Evolutionary conservation across 1,140 invertebrate species (phyloP).

Genomic region (Drosophila subpulchrella): DNA sequence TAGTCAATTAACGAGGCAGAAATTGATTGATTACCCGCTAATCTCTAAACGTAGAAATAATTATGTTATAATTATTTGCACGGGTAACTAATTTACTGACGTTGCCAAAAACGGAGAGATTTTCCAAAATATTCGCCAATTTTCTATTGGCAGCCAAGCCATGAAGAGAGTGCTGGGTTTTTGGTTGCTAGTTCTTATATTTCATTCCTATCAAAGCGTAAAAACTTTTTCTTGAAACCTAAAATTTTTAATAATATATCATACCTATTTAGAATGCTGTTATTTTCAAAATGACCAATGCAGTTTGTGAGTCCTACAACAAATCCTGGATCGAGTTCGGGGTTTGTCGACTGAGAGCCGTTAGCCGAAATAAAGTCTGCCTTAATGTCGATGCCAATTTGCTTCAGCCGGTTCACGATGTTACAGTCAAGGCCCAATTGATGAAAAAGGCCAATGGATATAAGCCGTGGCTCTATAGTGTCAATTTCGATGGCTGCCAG

Average conservation of each 20-base stretch:
- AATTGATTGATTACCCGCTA: conserved; percentile 36
- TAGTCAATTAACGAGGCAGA: conserved; percentile 14
- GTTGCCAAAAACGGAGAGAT: not conserved
- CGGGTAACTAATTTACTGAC: conserved; percentile 18
- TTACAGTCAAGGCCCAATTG: conserved; percentile 33
- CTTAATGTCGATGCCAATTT: conserved; percentile 45
- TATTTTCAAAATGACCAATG: conserved; percentile 57
- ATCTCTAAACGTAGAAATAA: conserved; percentile 3
- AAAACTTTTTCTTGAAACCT: not conserved
- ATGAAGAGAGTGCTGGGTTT: conserved; percentile 17
- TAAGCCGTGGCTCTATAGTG: conserved; percentile 58
- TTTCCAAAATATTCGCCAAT: not conserved
- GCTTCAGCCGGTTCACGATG: conserved; percentile 37
- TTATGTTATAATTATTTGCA: conserved; percentile 11
- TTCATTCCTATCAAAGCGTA: conserved; percentile 12
- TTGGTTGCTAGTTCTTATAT: conserved; percentile 12
- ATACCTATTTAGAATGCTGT: conserved; percentile 29
- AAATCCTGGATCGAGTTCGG: conserved; percentile 52
- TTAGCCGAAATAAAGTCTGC: conserved; percentile 40
- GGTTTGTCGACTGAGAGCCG: conserved; percentile 45
- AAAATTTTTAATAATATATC: not conserved
- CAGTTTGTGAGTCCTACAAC: conserved; percentile 54
- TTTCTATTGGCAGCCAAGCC: conserved; percentile 1
- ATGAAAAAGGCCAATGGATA: conserved; percentile 58
- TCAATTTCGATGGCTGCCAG: conserved; percentile 44